Conservation (phyloP, 2,888 invertebrate genomes). For the Ashinkailepas kermadecensis region DNA sequence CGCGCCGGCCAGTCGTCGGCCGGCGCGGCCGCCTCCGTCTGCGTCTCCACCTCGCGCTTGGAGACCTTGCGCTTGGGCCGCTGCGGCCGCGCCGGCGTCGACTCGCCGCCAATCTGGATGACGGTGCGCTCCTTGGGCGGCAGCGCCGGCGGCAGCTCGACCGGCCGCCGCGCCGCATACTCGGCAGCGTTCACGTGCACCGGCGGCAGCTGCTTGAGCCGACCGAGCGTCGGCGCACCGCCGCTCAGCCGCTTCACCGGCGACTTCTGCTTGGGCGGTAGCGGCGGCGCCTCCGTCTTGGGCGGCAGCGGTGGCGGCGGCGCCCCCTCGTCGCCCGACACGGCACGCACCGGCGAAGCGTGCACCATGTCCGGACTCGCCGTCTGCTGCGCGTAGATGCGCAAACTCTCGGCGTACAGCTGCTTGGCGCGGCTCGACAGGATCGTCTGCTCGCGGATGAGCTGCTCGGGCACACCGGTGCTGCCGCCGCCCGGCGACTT, state of each 20-base stretch:
- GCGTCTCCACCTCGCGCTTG: conserved; percentile 33
- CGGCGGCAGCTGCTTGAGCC: conserved; percentile 55
- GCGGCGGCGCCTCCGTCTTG: conserved; percentile 36
- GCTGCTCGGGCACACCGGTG: conserved; percentile 30
- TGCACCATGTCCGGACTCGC: conserved; percentile 33
- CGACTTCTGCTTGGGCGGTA: conserved; percentile 35
- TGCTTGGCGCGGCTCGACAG: conserved; percentile 37
- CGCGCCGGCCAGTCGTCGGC: conserved; percentile 32
- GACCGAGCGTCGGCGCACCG: conserved; percentile 27
- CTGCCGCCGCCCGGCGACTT: conserved; percentile 26
- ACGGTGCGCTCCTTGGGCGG: conserved; percentile 33
- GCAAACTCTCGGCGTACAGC: conserved; percentile 36
- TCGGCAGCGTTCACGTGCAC: conserved; percentile 51
- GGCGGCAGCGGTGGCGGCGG: conserved; percentile 35
- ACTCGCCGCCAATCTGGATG: conserved; percentile 30
- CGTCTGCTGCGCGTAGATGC: conserved; percentile 34
- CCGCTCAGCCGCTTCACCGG: conserved; percentile 47
- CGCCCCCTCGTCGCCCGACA: conserved; percentile 34
- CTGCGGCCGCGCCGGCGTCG: conserved; percentile 32
- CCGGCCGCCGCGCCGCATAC: conserved; percentile 26
- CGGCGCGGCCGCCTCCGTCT: conserved; percentile 29
- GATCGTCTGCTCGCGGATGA: conserved; percentile 35
- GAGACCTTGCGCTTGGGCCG: conserved; percentile 31
- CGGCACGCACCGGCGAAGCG: conserved; percentile 36
- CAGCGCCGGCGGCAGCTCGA: conserved; percentile 30